These are phyloP conservation scores for Arctocebus calabarensis DNA, from an alignment of 2,797 vertebrate genomes.

Conservation along the genomic window DNA sequence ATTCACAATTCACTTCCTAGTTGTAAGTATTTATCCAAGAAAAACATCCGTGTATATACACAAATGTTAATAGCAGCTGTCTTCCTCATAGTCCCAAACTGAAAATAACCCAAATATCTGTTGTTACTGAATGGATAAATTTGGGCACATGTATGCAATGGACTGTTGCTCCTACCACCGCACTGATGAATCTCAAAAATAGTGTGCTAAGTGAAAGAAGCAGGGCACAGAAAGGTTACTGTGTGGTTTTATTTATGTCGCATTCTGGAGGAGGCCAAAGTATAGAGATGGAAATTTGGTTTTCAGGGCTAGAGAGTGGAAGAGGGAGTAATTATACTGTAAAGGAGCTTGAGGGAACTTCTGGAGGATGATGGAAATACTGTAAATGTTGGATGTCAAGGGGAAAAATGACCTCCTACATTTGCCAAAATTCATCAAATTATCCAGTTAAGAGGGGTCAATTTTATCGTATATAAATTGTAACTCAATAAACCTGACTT, in stretches of 20 bases:
- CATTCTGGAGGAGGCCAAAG: neutral
- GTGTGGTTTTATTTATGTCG: neutral
- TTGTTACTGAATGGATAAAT: neutral
- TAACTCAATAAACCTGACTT: neutral
- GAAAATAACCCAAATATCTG: neutral
- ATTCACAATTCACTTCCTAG: constrained; percentile 1
- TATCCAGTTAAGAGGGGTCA: neutral
- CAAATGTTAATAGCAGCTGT: neutral
- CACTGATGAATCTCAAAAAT: neutral
- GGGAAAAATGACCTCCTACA: neutral
- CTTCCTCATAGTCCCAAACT: constrained; percentile 22
- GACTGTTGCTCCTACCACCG: neutral
- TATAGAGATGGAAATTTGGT: neutral
- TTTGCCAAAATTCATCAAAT: constrained; percentile 20
- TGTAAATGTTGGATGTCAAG: neutral
- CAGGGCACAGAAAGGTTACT: neutral
- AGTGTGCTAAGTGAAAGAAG: neutral
- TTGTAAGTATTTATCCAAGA: neutral
- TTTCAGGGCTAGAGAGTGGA: neutral
- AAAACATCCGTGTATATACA: neutral
- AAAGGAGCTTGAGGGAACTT: neutral
- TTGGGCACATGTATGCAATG: neutral
- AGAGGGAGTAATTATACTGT: neutral
- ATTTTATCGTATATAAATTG: constrained; percentile 7
- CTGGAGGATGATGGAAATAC: neutral